phyloP scores from a whole-genome alignment of 2,888 invertebrate genomes.

The Polydrusus tereticollis region DNA sequence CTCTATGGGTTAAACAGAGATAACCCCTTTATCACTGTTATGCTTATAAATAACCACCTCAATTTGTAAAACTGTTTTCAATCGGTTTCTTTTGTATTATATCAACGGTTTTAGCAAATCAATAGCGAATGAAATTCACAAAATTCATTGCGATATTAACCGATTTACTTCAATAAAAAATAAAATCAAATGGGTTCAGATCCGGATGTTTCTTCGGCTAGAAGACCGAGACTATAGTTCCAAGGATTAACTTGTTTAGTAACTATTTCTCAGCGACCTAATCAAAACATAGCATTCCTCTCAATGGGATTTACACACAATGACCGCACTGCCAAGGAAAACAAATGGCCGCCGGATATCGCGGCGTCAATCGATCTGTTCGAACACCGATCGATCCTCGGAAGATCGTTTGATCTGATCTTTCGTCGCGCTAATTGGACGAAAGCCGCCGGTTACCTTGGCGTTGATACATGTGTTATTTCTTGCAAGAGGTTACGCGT shows the following conservation, averaged over 20 bases:
- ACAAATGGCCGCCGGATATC: conserved; percentile 40
- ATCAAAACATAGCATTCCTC: conserved; percentile 15
- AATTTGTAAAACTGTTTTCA: neutral
- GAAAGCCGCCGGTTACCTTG: conserved; percentile 22
- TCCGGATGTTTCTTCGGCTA: neutral
- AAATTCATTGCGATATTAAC: neutral
- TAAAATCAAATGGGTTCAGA: neutral
- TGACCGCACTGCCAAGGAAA: conserved; percentile 32
- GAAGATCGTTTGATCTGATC: conserved; percentile 39
- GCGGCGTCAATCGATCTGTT: conserved; percentile 47
- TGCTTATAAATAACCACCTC: conserved; percentile 1
- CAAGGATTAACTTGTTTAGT: conserved; percentile 6
- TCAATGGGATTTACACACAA: conserved; percentile 43
- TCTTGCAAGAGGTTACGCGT: neutral
- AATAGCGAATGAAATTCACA: neutral
- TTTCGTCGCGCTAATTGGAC: conserved; percentile 38
- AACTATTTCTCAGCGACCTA: neutral
- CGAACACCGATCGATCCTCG: conserved; percentile 43
- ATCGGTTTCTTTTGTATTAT: neutral
- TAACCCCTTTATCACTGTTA: neutral
- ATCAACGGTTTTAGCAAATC: neutral
- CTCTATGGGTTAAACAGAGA: neutral
- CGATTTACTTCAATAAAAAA: no score
- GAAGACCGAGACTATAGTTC: no score
- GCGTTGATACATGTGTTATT: conserved; percentile 12